Evolutionary conservation across 2,888 invertebrate species (phyloP).

Genomic region (Heliconius ismenius): DNA sequence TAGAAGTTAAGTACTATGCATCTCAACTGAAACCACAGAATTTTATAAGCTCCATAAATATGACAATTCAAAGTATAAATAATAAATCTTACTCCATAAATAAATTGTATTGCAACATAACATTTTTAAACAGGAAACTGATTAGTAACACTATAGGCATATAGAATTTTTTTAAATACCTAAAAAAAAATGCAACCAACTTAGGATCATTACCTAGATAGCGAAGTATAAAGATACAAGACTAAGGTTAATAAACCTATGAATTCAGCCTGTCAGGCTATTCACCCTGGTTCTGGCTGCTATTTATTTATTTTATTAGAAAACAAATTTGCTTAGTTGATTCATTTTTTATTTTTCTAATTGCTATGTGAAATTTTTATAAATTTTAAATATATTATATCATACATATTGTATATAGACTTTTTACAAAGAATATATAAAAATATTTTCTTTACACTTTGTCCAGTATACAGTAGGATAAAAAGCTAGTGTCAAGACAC

Average conservation of each 20-base stretch:
- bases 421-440: not conserved
- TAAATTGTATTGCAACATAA: no score
- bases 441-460: no score
- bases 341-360: not conserved
- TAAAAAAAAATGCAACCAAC: not conserved
- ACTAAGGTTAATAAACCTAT: slow-evolving; percentile 16
- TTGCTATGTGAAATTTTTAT: not conserved
- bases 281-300: not conserved
- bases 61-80: no score
- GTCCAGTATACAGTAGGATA: no score
- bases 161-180: not conserved
- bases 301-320: not conserved
- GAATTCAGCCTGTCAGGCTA: slow-evolving; percentile 8
- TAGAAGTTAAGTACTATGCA: no score
- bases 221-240: not conserved
- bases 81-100: no score
- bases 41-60: no score
- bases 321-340: not conserved
- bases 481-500: no score
- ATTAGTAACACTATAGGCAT: not conserved
- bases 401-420: not conserved
- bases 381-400: not conserved
- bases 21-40: no score
- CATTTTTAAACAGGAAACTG: not conserved
- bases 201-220: not conserved